A percentile compares a stretch with the other conserved stretches of the same genome.
Conservation (phyloP, 2,888 invertebrate species). For the Parasteatoda lunata region DNA sequence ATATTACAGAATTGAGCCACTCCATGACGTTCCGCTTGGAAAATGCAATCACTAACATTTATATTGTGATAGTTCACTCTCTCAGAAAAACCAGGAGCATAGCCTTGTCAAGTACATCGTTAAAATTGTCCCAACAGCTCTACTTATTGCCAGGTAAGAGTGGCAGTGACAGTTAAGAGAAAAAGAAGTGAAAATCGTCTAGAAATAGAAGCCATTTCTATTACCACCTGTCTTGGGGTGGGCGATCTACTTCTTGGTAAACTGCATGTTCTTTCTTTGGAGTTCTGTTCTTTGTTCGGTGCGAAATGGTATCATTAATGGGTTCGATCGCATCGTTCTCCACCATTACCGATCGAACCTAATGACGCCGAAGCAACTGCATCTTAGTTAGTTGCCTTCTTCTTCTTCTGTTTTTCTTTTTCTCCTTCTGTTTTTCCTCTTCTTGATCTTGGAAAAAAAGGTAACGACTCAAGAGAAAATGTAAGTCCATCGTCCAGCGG, state of each 20-base stretch:
- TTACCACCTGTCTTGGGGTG: conserved; percentile 42
- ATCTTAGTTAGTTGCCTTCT: conserved; percentile 56
- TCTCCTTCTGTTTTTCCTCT: neutral
- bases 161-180: conserved; percentile 16
- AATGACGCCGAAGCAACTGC: conserved; percentile 62
- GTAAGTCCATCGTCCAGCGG: conserved; percentile 33
- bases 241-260: conserved; percentile 27
- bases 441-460: neutral
- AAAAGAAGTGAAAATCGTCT: neutral
- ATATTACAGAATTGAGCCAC: no score
- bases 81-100: neutral
- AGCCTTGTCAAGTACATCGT: neutral
- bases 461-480: neutral
- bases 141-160: neutral
- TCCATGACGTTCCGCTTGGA: no score
- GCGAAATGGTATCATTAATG: conserved; percentile 61
- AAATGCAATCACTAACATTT: no score
- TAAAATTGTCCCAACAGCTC: neutral
- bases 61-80: no score
- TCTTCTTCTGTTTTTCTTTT: conserved; percentile 13
- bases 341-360: conserved; percentile 57
- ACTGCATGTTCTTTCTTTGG: conserved; percentile 35
- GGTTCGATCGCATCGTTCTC: conserved; percentile 51
- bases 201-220: conserved; percentile 7
- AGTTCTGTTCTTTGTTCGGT: conserved; percentile 44